Evolutionary conservation across 2,113 vertebrate species (phyloP).

Genomic region (Syngnathus typhle): DNA sequence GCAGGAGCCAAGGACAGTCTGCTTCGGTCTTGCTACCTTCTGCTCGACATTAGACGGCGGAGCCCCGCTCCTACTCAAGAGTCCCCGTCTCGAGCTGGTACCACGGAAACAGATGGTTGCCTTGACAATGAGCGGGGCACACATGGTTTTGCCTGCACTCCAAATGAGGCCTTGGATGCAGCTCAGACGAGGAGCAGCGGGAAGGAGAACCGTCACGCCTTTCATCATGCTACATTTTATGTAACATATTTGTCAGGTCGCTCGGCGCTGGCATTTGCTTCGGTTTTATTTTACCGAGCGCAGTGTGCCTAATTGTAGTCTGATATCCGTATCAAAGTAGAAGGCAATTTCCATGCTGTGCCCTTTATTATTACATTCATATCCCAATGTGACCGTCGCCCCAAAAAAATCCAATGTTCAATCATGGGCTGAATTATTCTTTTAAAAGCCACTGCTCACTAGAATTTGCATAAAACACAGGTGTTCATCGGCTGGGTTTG

Average conservation of each 20-base stretch:
- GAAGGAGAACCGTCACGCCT: conserved; percentile 19
- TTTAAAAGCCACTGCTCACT: conserved; percentile 41
- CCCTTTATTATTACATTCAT: conserved; percentile 27
- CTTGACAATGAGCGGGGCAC: conserved; percentile 47
- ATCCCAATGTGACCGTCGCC: conserved; percentile 23
- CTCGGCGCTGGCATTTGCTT: not conserved
- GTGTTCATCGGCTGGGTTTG: conserved; percentile 56
- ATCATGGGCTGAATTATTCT: conserved; percentile 37
- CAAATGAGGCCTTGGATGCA: conserved; percentile 13
- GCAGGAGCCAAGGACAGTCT: conserved; percentile 46
- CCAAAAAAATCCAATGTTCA: conserved; percentile 30
- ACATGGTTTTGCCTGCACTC: conserved; percentile 25
- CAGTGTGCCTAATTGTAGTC: not conserved
- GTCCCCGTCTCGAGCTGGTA: conserved; percentile 40
- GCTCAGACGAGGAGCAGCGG: conserved; percentile 13
- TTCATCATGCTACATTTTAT: conserved; percentile 1
- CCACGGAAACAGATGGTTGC: conserved; percentile 59
- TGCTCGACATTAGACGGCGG: conserved; percentile 44
- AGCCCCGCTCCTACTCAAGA: conserved; percentile 49
- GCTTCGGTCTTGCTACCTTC: conserved; percentile 54
- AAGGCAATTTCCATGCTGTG: conserved; percentile 13
- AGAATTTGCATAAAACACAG: conserved; percentile 56
- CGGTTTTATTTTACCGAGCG: not conserved
- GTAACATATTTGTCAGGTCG: conserved; percentile 1
- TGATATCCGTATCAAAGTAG: not conserved